Evolutionary conservation across 2,797 vertebrate species (phyloP).

Genomic region (Eutrigla gurnardus): DNA sequence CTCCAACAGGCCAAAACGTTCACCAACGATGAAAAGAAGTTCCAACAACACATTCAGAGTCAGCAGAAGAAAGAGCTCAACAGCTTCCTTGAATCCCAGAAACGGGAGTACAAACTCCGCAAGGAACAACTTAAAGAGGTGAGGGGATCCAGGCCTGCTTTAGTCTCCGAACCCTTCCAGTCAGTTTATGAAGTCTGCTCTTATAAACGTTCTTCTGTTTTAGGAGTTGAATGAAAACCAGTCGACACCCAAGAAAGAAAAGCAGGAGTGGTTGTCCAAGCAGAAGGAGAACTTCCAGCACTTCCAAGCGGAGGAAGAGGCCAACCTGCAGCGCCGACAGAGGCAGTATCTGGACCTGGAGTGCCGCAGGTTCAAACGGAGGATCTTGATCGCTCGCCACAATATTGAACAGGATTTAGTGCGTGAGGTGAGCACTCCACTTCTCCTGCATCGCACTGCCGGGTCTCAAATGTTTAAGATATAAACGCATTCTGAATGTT

Average conservation of each 20-base stretch:
- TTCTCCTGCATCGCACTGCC: not conserved
- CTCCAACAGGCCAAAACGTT: slow-evolving; percentile 91
- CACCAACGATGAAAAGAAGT: slow-evolving; percentile 97
- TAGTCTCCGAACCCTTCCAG: not conserved
- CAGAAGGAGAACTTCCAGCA: slow-evolving; percentile 99
- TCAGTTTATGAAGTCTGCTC: not conserved
- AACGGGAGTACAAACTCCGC: slow-evolving; percentile 97
- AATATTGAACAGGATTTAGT: slow-evolving; percentile 96
- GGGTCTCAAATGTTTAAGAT: not conserved
- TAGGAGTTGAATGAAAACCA: slow-evolving; percentile 98
- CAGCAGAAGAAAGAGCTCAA: slow-evolving; percentile 98
- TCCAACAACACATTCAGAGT: slow-evolving; percentile 97
- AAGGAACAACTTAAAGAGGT: slow-evolving; percentile 99
- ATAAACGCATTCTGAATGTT: not conserved
- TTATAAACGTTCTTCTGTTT: slow-evolving; percentile 32
- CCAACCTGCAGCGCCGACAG: slow-evolving; percentile 94
- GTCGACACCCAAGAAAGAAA: slow-evolving; percentile 99
- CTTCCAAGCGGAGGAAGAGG: slow-evolving; percentile 98
- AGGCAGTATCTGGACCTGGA: slow-evolving; percentile 97
- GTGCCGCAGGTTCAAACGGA: slow-evolving; percentile 95
- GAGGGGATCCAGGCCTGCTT: not conserved
- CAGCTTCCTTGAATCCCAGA: slow-evolving; percentile 97
- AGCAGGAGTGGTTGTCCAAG: slow-evolving; percentile 98
- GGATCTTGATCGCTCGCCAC: slow-evolving; percentile 96
- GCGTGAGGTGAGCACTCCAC: slow-evolving; percentile 86